These are phyloP conservation scores for Esox masquinongy DNA, from an alignment of 2,797 vertebrate genomes.

Conservation along the genomic window DNA sequence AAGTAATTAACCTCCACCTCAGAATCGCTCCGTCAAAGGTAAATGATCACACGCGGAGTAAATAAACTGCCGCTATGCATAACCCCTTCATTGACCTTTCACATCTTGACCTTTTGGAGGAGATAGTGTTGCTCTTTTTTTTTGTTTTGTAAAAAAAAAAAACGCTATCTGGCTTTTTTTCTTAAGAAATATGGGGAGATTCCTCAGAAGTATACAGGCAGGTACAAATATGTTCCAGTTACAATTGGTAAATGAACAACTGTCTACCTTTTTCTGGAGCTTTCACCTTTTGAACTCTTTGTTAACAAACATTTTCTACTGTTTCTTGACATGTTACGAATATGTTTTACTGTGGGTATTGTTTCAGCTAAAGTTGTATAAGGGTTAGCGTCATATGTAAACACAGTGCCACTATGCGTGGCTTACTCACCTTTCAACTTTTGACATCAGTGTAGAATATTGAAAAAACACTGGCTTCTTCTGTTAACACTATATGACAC, in stretches of 20 bases:
- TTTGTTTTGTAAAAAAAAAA: too few species aligned
- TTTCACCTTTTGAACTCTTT: conserved; percentile 13
- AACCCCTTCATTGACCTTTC: conserved; percentile 50
- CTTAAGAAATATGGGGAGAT: too few species aligned
- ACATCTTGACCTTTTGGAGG: conserved; percentile 36
- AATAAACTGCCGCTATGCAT: conserved; percentile 54
- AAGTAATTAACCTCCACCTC: conserved; percentile 69
- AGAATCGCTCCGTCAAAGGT: conserved; percentile 59
- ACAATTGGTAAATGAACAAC: too few species aligned
- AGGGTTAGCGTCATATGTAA: not conserved
- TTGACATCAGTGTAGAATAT: not conserved
- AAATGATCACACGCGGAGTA: conserved; percentile 57
- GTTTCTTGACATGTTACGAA: not conserved
- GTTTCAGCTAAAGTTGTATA: not conserved
- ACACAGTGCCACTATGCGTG: not conserved
- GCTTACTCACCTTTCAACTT: not conserved
- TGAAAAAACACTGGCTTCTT: conserved; percentile 13
- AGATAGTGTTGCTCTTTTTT: too few species aligned
- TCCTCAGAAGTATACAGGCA: too few species aligned
- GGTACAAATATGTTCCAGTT: too few species aligned
- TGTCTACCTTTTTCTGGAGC: too few species aligned
- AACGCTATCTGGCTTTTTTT: too few species aligned
- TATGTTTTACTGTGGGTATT: not conserved
- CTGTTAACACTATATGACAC: conserved; percentile 29
- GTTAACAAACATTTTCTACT: conserved; percentile 37